These are phyloP conservation scores for Ornithorhynchus anatinus DNA, from an alignment of 2,113 vertebrate species.

Conservation along the genomic window DNA sequence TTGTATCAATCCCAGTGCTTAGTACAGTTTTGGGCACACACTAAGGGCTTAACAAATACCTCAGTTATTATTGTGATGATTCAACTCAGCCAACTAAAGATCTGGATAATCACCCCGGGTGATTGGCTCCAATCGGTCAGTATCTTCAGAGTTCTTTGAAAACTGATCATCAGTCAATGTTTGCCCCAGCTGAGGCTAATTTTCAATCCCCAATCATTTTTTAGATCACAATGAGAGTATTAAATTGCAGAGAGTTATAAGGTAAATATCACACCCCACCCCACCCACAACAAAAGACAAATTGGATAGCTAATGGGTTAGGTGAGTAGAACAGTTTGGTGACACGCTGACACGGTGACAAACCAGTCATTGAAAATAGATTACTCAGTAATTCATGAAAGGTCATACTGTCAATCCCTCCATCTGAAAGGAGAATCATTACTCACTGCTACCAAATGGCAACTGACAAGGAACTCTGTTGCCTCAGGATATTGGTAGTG, in stretches of 20 bases:
- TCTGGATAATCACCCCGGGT: too few species aligned
- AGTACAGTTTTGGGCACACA: too few species aligned
- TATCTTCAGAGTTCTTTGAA: too few species aligned
- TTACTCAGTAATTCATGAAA: background rate
- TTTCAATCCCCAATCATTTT: background rate
- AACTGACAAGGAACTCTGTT: background rate
- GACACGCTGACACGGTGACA: constrained; percentile 37
- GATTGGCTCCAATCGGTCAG: too few species aligned
- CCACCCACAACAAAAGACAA: constrained; percentile 56
- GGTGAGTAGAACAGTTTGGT: constrained; percentile 35
- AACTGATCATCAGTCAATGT: too few species aligned
- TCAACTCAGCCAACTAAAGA: too few species aligned
- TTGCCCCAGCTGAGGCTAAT: background rate
- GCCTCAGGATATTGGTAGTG: background rate
- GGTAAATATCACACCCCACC: constrained; percentile 9
- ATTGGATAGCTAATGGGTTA: constrained; percentile 39
- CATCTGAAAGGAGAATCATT: accelerated
- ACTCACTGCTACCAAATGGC: accelerated
- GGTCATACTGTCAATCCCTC: background rate
- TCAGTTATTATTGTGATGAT: too few species aligned
- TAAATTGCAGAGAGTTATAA: constrained; percentile 37
- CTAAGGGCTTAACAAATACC: too few species aligned
- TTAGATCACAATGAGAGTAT: constrained; percentile 18
- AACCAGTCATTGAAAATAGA: constrained; percentile 1
- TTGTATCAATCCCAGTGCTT: too few species aligned